Conservation (phyloP, 2,797 vertebrate genomes). For the Geotria australis region DNA sequence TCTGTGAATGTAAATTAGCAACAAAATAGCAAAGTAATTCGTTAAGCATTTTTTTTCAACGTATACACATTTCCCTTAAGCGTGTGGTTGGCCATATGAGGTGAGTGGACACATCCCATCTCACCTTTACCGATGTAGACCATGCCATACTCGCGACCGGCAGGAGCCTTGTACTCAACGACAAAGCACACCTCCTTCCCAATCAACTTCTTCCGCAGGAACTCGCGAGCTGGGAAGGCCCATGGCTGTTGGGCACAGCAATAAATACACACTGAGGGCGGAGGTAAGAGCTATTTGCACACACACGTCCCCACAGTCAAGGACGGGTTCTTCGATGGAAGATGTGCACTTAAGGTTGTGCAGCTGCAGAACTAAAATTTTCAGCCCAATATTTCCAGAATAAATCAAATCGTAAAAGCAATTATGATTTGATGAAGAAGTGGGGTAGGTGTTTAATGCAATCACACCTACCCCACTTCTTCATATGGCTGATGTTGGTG, state of each 20-base stretch:
- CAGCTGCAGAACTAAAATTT: not conserved
- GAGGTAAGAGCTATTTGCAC: too few species aligned
- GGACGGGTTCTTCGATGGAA: conserved; percentile 1
- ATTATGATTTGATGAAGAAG: too few species aligned
- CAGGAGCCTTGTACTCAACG: conserved; percentile 56
- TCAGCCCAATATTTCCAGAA: not conserved
- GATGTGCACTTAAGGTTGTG: not conserved
- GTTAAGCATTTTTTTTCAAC: too few species aligned
- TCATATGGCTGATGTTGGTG: too few species aligned
- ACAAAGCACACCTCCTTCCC: conserved; percentile 95
- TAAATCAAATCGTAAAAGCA: too few species aligned
- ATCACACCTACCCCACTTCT: too few species aligned
- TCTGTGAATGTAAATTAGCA: too few species aligned
- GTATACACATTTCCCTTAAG: too few species aligned
- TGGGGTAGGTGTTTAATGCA: too few species aligned
- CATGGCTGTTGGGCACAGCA: conserved; percentile 27
- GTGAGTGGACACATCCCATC: not conserved
- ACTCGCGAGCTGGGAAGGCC: conserved; percentile 81
- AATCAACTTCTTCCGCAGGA: conserved; percentile 77
- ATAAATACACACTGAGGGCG: not conserved
- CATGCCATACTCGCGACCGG: conserved; percentile 69
- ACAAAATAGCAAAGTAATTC: too few species aligned
- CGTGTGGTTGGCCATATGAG: too few species aligned
- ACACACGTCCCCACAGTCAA: not conserved
- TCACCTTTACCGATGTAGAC: conserved; percentile 71